A percentile compares a stretch with the other conserved stretches of the same genome.
Conservation (phyloP, 2,797 vertebrate species). For the Synaphobranchus kaupii region DNA sequence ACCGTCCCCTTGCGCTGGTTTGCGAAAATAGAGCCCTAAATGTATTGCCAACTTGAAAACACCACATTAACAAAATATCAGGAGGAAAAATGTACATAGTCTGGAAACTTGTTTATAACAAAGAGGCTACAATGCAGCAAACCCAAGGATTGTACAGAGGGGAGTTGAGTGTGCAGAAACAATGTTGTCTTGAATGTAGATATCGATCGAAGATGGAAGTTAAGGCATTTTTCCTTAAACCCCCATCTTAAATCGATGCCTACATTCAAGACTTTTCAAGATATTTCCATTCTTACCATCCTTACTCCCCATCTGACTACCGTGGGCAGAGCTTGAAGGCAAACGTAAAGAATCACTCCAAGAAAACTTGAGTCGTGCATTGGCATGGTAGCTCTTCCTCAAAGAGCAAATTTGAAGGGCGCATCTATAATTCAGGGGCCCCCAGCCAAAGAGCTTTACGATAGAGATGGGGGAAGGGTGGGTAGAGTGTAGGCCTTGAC, state of each 20-base stretch:
- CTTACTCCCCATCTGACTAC: background rate
- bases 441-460: background rate
- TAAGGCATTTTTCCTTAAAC: background rate
- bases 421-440: constrained; percentile 29
- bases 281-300: no score
- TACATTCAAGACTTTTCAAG: background rate
- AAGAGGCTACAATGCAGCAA: background rate
- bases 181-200: background rate
- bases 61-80: background rate
- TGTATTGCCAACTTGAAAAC: background rate
- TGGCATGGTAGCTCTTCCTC: background rate
- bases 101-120: background rate
- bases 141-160: background rate
- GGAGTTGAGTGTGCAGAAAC: background rate
- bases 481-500: background rate
- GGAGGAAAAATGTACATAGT: background rate
- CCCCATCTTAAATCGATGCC: background rate
- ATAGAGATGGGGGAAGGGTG: background rate
- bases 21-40: no score
- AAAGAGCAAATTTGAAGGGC: background rate
- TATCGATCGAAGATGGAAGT: no score
- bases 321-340: background rate
- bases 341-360: background rate
- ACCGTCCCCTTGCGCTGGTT: no score
- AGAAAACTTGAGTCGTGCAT: background rate